Evolutionary conservation across 1,140 invertebrate genomes (phyloP).

Genomic region (Mylabris phalerata): DNA sequence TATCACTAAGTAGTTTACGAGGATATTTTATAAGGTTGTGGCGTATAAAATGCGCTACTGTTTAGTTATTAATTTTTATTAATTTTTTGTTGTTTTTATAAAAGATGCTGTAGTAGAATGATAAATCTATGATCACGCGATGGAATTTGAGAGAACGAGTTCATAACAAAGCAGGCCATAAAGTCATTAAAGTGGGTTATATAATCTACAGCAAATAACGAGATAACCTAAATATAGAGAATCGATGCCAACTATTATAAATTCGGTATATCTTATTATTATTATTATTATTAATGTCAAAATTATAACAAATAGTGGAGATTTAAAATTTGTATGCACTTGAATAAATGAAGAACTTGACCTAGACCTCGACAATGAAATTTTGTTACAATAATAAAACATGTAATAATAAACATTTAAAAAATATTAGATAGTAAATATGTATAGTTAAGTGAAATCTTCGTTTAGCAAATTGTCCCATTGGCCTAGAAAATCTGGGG

Average conservation of each 20-base stretch:
- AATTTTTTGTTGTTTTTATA: no score
- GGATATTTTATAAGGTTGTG: neutral
- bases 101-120: no score
- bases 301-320: no score
- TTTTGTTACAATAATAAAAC: conserved; percentile 1
- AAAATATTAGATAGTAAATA: conserved; percentile 20
- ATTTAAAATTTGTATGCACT: no score
- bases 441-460: conserved; percentile 18
- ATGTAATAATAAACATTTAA: conserved; percentile 8
- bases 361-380: conserved; percentile 14
- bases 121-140: conserved; percentile 5
- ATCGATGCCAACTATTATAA: neutral
- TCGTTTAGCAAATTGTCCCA: conserved; percentile 18
- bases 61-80: no score
- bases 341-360: conserved; percentile 12
- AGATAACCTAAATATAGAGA: conserved; percentile 6
- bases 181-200: conserved; percentile 11
- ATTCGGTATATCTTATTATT: no score
- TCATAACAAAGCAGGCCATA: conserved; percentile 5
- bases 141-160: conserved; percentile 6
- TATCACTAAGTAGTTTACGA: neutral
- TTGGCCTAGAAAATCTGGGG: conserved; percentile 16
- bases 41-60: no score
- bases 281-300: no score
- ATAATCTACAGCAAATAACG: conserved; percentile 8